These are phyloP conservation scores for Sorex araneus DNA, from an alignment of 2,113 vertebrate genomes.

Conservation along the genomic window DNA sequence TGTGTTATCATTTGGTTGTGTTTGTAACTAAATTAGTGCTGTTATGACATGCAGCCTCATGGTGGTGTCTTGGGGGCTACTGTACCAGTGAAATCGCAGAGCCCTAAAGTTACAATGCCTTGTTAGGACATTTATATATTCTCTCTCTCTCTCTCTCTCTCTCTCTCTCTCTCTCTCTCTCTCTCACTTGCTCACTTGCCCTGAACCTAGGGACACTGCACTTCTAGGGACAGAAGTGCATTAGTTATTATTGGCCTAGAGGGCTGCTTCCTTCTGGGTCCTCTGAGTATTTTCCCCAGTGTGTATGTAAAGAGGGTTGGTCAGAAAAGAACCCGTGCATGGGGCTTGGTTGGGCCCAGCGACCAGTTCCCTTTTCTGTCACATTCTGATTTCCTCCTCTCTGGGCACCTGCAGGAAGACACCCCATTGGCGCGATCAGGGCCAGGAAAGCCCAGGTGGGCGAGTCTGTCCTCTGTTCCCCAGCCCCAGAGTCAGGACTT, in stretches of 20 bases:
- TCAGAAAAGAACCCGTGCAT: too few relatives aligned
- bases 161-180: too few relatives aligned
- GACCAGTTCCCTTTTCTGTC: too few relatives aligned
- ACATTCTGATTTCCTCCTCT: not conserved
- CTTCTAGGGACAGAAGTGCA: too few relatives aligned
- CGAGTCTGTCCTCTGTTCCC: fast-evolving
- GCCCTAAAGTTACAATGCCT: not conserved
- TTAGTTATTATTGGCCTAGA: too few relatives aligned
- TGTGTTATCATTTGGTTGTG: not conserved
- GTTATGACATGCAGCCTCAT: not conserved
- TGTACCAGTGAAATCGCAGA: constrained; percentile 10
- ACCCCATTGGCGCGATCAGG: not conserved
- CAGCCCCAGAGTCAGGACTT: not conserved
- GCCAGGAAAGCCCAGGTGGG: not conserved
- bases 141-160: not conserved
- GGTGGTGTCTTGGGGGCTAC: not conserved
- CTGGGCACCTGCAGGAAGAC: not conserved
- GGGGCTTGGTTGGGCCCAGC: not conserved
- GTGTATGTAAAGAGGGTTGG: too few relatives aligned
- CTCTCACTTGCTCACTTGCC: too few relatives aligned
- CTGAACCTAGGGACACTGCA: too few relatives aligned
- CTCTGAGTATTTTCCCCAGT: too few relatives aligned
- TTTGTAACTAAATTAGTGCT: constrained; percentile 43
- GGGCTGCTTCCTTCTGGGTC: too few relatives aligned
- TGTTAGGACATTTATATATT: constrained; percentile 8